Percentiles rank a stretch among this genome's conserved stretches.
phyloP scores from a whole-genome alignment of 2,797 vertebrate genomes.

The Anabacerthia variegaticeps region DNA sequence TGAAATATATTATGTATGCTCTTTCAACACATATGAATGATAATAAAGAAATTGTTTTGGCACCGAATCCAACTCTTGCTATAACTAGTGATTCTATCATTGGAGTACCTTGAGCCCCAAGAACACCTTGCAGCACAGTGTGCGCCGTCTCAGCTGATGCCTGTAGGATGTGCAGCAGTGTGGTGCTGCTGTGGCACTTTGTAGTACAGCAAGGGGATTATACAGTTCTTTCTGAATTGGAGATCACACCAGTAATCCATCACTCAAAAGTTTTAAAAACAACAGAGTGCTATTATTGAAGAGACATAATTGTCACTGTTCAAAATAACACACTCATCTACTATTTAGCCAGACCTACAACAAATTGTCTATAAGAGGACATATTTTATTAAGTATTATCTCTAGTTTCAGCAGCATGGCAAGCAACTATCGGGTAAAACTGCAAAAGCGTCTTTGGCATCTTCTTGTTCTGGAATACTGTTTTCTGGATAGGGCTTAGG shows the following conservation, averaged over 20 bases:
- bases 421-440: neutral
- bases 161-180: neutral
- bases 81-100: fast-evolving
- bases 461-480: neutral
- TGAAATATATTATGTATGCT: neutral
- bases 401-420: neutral
- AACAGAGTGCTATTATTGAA: neutral
- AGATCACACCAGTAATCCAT: neutral
- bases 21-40: neutral
- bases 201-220: neutral
- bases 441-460: neutral
- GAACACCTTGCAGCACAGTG: neutral
- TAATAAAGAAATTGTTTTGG: neutral
- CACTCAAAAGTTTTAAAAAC: neutral
- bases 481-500: neutral
- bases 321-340: neutral
- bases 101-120: neutral
- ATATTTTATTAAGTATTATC: neutral
- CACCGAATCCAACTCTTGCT: neutral
- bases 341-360: neutral
- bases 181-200: neutral
- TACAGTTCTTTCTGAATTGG: neutral
- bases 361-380: neutral
- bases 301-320: neutral
- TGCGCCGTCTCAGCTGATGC: neutral